These are phyloP conservation scores for Leptopilina clavipes DNA, from an alignment of 1,140 invertebrate species.

Conservation along the genomic window DNA sequence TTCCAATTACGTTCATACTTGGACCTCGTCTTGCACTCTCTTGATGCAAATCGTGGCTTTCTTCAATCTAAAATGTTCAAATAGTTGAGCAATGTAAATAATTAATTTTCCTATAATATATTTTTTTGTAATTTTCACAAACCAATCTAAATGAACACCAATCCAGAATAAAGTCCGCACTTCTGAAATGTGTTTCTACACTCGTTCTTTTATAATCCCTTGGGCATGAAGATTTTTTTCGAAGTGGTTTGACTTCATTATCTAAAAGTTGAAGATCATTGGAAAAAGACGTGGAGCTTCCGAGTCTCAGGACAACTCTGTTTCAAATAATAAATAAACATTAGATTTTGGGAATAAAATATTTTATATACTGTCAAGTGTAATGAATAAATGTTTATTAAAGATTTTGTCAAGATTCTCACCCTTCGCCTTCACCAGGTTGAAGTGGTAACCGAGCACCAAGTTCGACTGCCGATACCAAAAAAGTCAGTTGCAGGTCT, in stretches of 20 bases:
- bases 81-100: neutral
- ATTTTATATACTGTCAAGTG: too few species aligned
- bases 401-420: constrained; percentile 53
- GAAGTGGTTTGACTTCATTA: constrained; percentile 87
- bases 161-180: constrained; percentile 84
- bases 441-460: constrained; percentile 87
- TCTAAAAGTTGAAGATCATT: constrained; percentile 83
- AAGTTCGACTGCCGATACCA: constrained; percentile 87
- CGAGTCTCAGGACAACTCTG: constrained; percentile 88
- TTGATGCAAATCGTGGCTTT: constrained; percentile 56
- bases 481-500: constrained; percentile 87
- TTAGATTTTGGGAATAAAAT: neutral
- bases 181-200: constrained; percentile 87
- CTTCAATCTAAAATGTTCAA: constrained; percentile 57
- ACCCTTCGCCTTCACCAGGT: constrained; percentile 91
- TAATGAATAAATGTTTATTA: neutral
- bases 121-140: constrained; percentile 57
- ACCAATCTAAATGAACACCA: constrained; percentile 93
- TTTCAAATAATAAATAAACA: constrained; percentile 52
- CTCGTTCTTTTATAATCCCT: constrained; percentile 87
- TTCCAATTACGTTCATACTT: constrained; percentile 69
- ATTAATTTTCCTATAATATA: constrained; percentile 49
- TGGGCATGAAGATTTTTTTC: constrained; percentile 84
- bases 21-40: constrained; percentile 63
- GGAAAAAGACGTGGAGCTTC: constrained; percentile 85